phyloP scores from a whole-genome alignment of 1,140 invertebrate genomes.

The Hylaeus volcanicus region DNA sequence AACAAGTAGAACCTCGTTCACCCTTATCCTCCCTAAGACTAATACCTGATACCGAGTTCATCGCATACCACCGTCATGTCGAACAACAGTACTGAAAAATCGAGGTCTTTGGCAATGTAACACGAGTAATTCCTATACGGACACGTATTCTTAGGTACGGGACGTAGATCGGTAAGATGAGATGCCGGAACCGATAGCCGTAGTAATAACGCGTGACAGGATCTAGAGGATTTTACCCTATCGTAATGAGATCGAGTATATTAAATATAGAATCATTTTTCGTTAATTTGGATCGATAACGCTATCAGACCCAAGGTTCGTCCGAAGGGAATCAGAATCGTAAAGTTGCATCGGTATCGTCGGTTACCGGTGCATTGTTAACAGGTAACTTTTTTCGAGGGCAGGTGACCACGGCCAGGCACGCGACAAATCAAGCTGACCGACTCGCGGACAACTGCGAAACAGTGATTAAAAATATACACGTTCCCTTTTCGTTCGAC shows the following conservation, averaged over 20 bases:
- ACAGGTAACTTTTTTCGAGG: conserved; percentile 72
- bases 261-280: conserved; percentile 12
- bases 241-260: conserved; percentile 36
- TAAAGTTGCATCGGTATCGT: conserved; percentile 56
- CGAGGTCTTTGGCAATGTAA: not conserved
- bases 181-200: conserved; percentile 12
- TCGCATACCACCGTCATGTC: too few species aligned
- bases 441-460: conserved; percentile 43
- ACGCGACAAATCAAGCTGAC: conserved; percentile 77
- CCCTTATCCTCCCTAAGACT: not conserved
- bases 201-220: conserved; percentile 27
- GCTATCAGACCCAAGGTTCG: conserved; percentile 11
- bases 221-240: conserved; percentile 24
- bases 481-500: conserved; percentile 5
- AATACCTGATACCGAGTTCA: too few species aligned
- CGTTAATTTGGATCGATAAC: conserved; percentile 20
- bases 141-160: not conserved
- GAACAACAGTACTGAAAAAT: not conserved
- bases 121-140: not conserved
- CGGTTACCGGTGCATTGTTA: conserved; percentile 69
- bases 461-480: conserved; percentile 51
- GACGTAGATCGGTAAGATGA: conserved; percentile 9
- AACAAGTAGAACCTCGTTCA: conserved; percentile 9
- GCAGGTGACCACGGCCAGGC: conserved; percentile 70
- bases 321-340: conserved; percentile 37